A percentile compares a stretch with the other conserved stretches of the same genome.
Evolutionary conservation across 1,140 invertebrate genomes (phyloP).

Genomic region (Drosophila dunni): DNA sequence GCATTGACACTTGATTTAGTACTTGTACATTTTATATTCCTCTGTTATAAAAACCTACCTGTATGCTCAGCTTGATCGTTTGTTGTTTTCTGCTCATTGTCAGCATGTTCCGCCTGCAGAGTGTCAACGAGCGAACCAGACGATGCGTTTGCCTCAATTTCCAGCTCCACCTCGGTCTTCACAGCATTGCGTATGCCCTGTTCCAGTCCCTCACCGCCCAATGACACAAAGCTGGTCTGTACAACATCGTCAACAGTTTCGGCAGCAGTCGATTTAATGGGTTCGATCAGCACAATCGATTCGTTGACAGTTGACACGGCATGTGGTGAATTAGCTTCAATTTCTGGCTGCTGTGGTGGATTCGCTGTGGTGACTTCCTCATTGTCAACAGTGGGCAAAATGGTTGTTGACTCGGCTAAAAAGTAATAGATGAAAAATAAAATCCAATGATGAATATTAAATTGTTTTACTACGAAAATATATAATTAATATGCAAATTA

Average conservation of each 20-base stretch:
- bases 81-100: slow-evolving; percentile 10
- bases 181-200: slow-evolving; percentile 71
- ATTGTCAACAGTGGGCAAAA: slow-evolving; percentile 14
- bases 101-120: slow-evolving; percentile 23
- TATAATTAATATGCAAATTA: slow-evolving; percentile 7
- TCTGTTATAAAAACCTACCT: slow-evolving; percentile 11
- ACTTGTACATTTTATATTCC: background rate
- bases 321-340: slow-evolving; percentile 7
- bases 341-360: slow-evolving; percentile 30
- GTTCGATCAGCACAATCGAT: slow-evolving; percentile 4
- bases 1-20: background rate
- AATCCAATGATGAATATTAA: background rate
- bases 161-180: slow-evolving; percentile 66
- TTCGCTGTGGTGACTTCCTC: slow-evolving; percentile 41
- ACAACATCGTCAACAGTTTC: slow-evolving; percentile 45
- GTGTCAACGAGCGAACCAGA: slow-evolving; percentile 18
- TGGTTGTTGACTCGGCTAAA: slow-evolving; percentile 62
- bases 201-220: slow-evolving; percentile 55
- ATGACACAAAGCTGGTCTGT: slow-evolving; percentile 46
- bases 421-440: slow-evolving; percentile 4
- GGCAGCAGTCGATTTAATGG: slow-evolving; percentile 10
- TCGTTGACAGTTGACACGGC: slow-evolving; percentile 6
- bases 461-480: background rate
- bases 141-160: slow-evolving; percentile 46
- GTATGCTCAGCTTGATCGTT: slow-evolving; percentile 22